Evolutionary conservation across 2,113 vertebrate genomes (phyloP), one percentile per base, ranked within the genome.

Genomic region (Podilymbus podiceps): DNA sequence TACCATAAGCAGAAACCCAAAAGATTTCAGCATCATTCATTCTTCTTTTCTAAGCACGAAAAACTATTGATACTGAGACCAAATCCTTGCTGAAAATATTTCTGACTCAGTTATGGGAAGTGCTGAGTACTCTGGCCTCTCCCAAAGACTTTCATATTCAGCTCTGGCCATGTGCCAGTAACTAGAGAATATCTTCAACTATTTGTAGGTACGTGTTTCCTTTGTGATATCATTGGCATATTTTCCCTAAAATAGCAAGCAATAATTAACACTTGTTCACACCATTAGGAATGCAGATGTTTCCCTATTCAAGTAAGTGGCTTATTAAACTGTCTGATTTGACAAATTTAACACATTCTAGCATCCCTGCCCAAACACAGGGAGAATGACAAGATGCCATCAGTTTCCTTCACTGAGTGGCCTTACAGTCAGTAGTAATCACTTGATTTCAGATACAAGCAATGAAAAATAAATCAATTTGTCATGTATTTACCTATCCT

Each of bases 251-350:
- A 97, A 97, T 96, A 97, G 94, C 87, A 92, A 88, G 91, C 90
- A 90, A 80, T 95, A 96, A 94, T 96, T 97, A 96, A 95, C 89
- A 88, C 80, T 93, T 91, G 85, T 95, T 97, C 95, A 82, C 94
- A 89, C 89, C 72, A 50, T 64, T 58, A 95, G 73, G 92, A 96
- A 96, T 96, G 90, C 90, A 96, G 93, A 95, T 93, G 86, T 95
- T 95, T 97, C 93, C 93, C 96, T 85, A 0, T 67, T 90, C 72
- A 53, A 96, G 40, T 58, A n/a, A 92, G 69, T 58, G 52, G 50
- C 76, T 92, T 93, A 77, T 93, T 95, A 92, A 96, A 88, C 86
- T 66, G 88, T 85, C 88, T 90, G 49, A 71, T 91, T 92, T 92
- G 87, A 96, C 68, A 89, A 8, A 95, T 91, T 63, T 38, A 84